Evolutionary conservation across 2,888 invertebrate genomes (phyloP).

Genomic region (Hirtodrosophila histrioides): DNA sequence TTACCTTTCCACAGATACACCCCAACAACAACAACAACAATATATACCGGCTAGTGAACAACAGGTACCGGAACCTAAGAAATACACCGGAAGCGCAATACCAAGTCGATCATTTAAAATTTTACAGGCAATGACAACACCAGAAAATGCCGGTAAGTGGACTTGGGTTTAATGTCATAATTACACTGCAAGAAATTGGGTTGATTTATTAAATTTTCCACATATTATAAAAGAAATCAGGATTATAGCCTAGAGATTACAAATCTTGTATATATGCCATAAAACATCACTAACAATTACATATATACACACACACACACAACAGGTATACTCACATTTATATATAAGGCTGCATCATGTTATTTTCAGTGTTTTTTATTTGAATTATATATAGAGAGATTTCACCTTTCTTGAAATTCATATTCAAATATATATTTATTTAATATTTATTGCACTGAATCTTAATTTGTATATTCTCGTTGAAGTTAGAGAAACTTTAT

Average conservation of each 20-base stretch:
- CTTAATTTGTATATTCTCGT: conserved; percentile 1
- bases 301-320: conserved; percentile 31
- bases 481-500: conserved; percentile 7
- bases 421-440: conserved; percentile 6
- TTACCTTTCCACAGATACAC: conserved; percentile 64
- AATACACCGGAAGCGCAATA: conserved; percentile 91
- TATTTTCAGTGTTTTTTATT: conserved; percentile 38
- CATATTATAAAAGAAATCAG: conserved; percentile 1
- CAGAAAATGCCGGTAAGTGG: conserved; percentile 87
- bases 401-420: conserved; percentile 75
- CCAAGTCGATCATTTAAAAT: conserved; percentile 92
- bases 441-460: conserved; percentile 32
- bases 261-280: conserved; percentile 62
- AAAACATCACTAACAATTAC: conserved; percentile 36
- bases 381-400: conserved; percentile 66
- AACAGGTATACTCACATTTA: conserved; percentile 28
- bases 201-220: conserved; percentile 5
- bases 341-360: conserved; percentile 42
- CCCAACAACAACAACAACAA: conserved; percentile 72
- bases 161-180: conserved; percentile 1
- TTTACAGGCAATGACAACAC: conserved; percentile 91
- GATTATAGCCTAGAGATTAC: conserved; percentile 9
- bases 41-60: conserved; percentile 88
- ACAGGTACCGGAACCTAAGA: conserved; percentile 88
- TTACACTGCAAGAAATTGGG: conserved; percentile 11